Percentiles rank a stretch among this genome's conserved stretches.
These are phyloP conservation scores for Platyscelio sp. DNA, from an alignment of 2,888 invertebrate genomes.

Conservation along the genomic window DNA sequence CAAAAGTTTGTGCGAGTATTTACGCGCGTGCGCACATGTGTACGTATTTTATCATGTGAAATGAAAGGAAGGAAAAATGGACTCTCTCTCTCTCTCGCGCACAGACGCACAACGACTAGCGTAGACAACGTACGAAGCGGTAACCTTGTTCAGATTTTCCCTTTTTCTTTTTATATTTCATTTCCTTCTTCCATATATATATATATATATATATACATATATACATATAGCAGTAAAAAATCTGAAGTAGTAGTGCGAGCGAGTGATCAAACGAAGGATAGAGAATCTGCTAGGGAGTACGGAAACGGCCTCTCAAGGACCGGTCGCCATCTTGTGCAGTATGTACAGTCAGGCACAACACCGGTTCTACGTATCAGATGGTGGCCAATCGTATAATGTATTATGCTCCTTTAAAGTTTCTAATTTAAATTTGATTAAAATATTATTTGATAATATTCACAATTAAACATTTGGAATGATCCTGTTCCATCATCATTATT, in stretches of 20 bases:
- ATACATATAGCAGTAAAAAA: conserved; percentile 75
- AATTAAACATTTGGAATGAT: too few species aligned
- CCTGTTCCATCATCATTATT: too few species aligned
- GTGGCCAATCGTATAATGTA: conserved; percentile 63
- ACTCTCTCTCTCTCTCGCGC: conserved; percentile 45
- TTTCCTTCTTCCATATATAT: conserved; percentile 74
- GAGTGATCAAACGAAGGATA: conserved; percentile 74
- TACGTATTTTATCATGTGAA: conserved; percentile 33
- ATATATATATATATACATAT: too few species aligned
- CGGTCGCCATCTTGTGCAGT: conserved; percentile 84
- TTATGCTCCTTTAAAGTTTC: conserved; percentile 12
- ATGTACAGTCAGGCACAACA: conserved; percentile 82
- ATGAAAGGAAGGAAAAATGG: conserved; percentile 35
- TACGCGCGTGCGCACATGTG: conserved; percentile 31
- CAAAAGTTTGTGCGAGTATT: conserved; percentile 39
- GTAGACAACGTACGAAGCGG: conserved; percentile 58
- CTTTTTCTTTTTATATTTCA: conserved; percentile 74
- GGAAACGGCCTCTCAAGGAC: conserved; percentile 83
- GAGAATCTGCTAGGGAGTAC: conserved; percentile 74
- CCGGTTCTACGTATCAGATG: conserved; percentile 56
- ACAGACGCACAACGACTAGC: conserved; percentile 40
- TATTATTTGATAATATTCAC: too few species aligned
- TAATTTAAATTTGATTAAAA: conserved; percentile 26
- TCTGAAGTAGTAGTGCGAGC: conserved; percentile 71
- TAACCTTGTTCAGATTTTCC: conserved; percentile 70